Evolutionary conservation across 2,797 vertebrate species (phyloP).

Genomic region (Luscinia megarhynchos): DNA sequence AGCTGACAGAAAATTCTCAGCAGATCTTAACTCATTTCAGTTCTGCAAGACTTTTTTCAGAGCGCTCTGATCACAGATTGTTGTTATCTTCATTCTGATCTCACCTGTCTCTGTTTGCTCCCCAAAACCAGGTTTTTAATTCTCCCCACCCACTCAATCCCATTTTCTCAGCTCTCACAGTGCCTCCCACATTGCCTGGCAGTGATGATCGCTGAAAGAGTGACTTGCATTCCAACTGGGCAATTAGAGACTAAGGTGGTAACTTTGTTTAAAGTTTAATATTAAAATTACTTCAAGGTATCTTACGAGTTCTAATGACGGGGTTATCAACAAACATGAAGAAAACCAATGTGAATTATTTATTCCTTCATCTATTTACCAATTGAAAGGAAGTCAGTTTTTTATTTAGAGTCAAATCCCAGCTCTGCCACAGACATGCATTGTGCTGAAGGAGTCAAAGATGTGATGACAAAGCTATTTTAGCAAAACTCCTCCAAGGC

Average conservation of each 20-base stretch:
- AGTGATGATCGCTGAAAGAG: background rate
- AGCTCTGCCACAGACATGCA: background rate
- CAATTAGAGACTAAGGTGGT: background rate
- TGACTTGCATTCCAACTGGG: background rate
- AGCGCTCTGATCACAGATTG: fast-evolving
- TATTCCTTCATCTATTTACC: background rate
- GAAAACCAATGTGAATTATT: background rate
- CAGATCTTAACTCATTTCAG: background rate
- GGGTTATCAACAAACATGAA: background rate
- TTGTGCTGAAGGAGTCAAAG: background rate
- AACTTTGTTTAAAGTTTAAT: background rate
- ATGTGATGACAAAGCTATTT: background rate
- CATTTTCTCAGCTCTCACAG: background rate
- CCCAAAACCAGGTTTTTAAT: background rate
- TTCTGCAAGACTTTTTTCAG: background rate
- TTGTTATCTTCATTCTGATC: background rate
- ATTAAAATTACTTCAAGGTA: background rate
- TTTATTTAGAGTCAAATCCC: background rate
- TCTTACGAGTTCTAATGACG: background rate
- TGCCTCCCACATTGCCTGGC: background rate
- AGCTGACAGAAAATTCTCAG: background rate
- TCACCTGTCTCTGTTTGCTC: background rate
- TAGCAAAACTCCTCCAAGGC: background rate
- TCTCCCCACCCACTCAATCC: background rate
- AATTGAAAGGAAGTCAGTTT: background rate